Conservation (phyloP, 2,113 vertebrate genomes). For the Peromyscus californicus region DNA sequence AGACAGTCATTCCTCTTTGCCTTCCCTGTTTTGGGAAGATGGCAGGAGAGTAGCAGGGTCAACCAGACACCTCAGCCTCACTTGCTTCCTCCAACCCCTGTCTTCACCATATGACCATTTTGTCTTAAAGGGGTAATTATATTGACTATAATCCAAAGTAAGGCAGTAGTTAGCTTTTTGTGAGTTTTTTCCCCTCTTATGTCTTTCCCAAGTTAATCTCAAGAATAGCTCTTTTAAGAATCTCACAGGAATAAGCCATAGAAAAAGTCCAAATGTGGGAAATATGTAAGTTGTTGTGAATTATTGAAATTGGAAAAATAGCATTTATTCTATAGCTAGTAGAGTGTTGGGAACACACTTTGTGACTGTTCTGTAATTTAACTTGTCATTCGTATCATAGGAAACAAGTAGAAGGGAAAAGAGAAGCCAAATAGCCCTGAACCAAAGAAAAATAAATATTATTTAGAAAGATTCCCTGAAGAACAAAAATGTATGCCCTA, state of each 20-base stretch:
- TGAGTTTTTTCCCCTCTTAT: background rate
- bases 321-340: slow-evolving; percentile 54
- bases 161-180: background rate
- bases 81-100: background rate
- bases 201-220: slow-evolving; percentile 24
- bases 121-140: background rate
- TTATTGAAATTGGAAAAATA: slow-evolving; percentile 39
- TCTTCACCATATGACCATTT: background rate
- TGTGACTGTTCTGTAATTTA: slow-evolving; percentile 67
- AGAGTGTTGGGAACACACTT: background rate
- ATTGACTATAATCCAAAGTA: slow-evolving; percentile 5
- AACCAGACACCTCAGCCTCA: background rate
- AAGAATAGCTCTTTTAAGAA: slow-evolving; percentile 35
- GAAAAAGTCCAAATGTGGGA: slow-evolving; percentile 25
- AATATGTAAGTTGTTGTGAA: slow-evolving; percentile 50
- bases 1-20: background rate
- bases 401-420: slow-evolving; percentile 66
- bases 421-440: slow-evolving; percentile 69
- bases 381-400: slow-evolving; percentile 63
- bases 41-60: background rate
- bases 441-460: slow-evolving; percentile 75
- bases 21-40: background rate
- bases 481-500: slow-evolving; percentile 58
- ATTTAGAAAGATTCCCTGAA: slow-evolving; percentile 75
- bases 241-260: slow-evolving; percentile 30